A percentile compares a stretch with the other conserved stretches of the same genome.
phyloP scores from a whole-genome alignment of 2,113 vertebrate genomes.

The Thunnus maccoyii region DNA sequence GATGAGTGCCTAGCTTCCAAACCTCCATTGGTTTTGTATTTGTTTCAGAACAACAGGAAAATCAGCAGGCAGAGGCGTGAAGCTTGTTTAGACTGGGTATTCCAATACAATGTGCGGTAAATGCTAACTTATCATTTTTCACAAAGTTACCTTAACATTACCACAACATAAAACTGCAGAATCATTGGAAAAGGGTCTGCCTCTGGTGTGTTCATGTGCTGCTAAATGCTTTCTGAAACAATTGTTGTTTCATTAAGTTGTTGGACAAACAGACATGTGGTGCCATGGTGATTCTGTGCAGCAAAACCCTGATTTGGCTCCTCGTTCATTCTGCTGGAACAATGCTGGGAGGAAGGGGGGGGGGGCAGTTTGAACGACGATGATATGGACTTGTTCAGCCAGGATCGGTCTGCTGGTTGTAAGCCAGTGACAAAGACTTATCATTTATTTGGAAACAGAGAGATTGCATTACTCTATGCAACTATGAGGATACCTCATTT shows the following conservation, averaged over 20 bases:
- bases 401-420: conserved; percentile 13
- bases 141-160: not conserved
- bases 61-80: not conserved
- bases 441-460: conserved; percentile 30
- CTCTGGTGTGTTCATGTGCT: conserved; percentile 4
- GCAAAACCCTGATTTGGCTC: conserved; percentile 51
- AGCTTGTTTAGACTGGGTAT: not conserved
- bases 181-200: not conserved
- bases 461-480: conserved; percentile 10
- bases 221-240: not conserved
- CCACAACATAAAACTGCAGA: not conserved
- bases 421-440: conserved; percentile 21
- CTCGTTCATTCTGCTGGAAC: conserved; percentile 29
- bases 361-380: not conserved
- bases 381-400: conserved; percentile 31
- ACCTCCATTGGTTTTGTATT: not conserved
- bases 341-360: not conserved
- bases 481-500: conserved; percentile 17
- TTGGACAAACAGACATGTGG: conserved; percentile 18
- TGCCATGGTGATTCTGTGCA: conserved; percentile 25
- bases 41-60: not conserved
- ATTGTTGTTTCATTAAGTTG: conserved; percentile 17
- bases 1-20: not conserved
- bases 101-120: not conserved
- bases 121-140: not conserved